phyloP scores from a whole-genome alignment of 1,140 invertebrate species.

The Brachystomella parvula region DNA sequence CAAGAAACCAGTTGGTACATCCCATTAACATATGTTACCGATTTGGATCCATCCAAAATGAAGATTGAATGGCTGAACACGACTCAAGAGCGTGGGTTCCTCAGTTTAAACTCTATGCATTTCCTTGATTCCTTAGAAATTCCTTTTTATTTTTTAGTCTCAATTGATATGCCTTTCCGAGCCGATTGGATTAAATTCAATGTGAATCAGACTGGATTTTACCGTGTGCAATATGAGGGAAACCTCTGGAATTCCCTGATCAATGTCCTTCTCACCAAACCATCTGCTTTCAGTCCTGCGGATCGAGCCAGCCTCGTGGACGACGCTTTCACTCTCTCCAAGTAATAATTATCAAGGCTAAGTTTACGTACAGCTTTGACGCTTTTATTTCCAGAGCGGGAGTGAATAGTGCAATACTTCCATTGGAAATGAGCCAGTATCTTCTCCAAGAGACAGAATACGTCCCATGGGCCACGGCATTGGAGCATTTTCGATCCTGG shows the following conservation, averaged over 20 bases:
- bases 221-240: constrained; percentile 73
- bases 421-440: constrained; percentile 60
- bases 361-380: neutral
- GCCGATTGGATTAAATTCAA: constrained; percentile 77
- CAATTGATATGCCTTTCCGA: constrained; percentile 37
- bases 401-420: constrained; percentile 57
- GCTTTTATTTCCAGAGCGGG: constrained; percentile 52
- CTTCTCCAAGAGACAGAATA: constrained; percentile 62
- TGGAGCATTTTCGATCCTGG: constrained; percentile 60
- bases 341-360: constrained; percentile 43
- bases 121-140: constrained; percentile 23
- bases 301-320: constrained; percentile 67
- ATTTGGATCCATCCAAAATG: constrained; percentile 44
- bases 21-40: constrained; percentile 64
- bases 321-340: constrained; percentile 65
- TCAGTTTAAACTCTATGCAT: neutral
- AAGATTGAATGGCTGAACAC: constrained; percentile 63
- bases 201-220: constrained; percentile 76
- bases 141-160: no score
- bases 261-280: constrained; percentile 57
- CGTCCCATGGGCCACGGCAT: constrained; percentile 63
- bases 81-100: constrained; percentile 46
- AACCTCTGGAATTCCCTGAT: constrained; percentile 67
- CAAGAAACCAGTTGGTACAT: constrained; percentile 64
- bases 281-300: constrained; percentile 57